These are phyloP conservation scores for Cervus canadensis DNA, from an alignment of 2,113 vertebrate genomes.

Conservation along the genomic window DNA sequence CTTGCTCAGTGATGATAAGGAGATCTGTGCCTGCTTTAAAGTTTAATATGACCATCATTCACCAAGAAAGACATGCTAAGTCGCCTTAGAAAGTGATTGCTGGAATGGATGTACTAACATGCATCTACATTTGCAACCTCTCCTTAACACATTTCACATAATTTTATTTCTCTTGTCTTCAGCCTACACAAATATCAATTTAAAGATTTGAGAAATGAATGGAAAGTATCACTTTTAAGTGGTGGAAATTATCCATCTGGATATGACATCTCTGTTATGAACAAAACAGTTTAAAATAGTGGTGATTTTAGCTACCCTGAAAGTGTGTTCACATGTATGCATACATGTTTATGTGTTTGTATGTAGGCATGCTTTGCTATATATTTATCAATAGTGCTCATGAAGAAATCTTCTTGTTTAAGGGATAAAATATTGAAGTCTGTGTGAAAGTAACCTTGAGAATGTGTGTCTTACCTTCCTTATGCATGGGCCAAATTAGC, in stretches of 20 bases:
- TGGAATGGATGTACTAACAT: conserved; percentile 30
- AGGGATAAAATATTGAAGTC: conserved; percentile 28
- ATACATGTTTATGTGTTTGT: neutral
- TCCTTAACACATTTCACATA: neutral
- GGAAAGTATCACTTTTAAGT: neutral
- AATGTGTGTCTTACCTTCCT: neutral
- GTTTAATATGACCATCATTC: conserved; percentile 55
- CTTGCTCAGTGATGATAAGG: conserved; percentile 52
- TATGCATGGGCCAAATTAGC: conserved; percentile 51
- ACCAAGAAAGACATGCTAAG: conserved; percentile 25
- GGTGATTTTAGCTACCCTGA: neutral
- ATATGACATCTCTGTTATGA: neutral
- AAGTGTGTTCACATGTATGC: neutral
- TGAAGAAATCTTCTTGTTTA: neutral
- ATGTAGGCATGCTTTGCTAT: neutral
- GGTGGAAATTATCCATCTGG: neutral
- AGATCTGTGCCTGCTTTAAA: conserved; percentile 48
- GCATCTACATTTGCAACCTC: neutral
- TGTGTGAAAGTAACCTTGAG: conserved; percentile 47
- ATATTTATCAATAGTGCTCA: neutral
- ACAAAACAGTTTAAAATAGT: neutral
- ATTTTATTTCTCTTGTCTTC: neutral
- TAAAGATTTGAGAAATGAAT: conserved; percentile 11
- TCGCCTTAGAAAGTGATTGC: neutral
- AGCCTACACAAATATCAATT: neutral